Conservation (phyloP, 2,797 vertebrate genomes). For the Helicolenus hilgendorfi region DNA sequence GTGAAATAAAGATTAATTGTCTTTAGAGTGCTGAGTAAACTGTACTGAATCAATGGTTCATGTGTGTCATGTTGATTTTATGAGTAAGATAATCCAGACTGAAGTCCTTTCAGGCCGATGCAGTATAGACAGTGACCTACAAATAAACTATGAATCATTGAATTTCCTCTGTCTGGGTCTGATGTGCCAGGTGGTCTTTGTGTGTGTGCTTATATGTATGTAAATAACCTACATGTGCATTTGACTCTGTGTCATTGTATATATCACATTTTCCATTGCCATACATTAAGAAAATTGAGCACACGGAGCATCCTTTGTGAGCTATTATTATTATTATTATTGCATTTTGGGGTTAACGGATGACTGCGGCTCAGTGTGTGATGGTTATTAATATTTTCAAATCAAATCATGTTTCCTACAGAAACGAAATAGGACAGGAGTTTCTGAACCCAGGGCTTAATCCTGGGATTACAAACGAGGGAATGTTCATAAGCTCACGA, state of each 20-base stretch:
- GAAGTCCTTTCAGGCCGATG: neutral
- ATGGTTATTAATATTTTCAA: constrained; percentile 80
- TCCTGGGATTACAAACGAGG: constrained; percentile 81
- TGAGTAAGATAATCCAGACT: constrained; percentile 54
- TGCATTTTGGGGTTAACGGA: constrained; percentile 44
- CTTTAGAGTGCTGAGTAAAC: constrained; percentile 33
- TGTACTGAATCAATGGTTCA: neutral
- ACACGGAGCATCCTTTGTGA: constrained; percentile 37
- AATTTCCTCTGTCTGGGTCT: constrained; percentile 43
- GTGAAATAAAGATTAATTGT: neutral
- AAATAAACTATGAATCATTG: constrained; percentile 65
- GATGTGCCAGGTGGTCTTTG: constrained; percentile 21
- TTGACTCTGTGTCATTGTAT: neutral
- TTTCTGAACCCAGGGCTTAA: constrained; percentile 73
- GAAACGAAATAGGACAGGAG: constrained; percentile 77
- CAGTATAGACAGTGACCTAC: constrained; percentile 45
- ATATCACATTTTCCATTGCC: neutral
- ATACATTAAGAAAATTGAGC: constrained; percentile 46
- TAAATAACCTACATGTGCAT: neutral
- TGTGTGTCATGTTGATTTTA: constrained; percentile 40
- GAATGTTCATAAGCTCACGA: constrained; percentile 60
- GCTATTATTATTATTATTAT: constrained; percentile 66
- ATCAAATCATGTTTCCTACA: constrained; percentile 79
- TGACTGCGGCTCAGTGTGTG: constrained; percentile 50
- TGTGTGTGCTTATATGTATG: neutral